Percentiles rank a stretch among this genome's conserved stretches.
phyloP scores from a whole-genome alignment of 2,113 vertebrate species.

The Struthidea cinerea region DNA sequence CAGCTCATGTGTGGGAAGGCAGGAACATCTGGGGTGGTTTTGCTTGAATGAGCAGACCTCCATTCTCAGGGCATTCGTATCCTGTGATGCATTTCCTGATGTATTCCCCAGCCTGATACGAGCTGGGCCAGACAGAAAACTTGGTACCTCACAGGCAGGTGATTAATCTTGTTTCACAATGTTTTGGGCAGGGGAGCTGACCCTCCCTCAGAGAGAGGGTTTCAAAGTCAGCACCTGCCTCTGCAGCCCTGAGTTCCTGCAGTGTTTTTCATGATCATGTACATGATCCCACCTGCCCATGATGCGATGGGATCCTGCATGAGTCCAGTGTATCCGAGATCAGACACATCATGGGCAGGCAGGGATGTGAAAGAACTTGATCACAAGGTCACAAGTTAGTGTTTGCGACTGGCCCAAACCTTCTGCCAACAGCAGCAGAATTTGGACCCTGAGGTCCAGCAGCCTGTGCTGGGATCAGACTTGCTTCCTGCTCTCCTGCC shows the following conservation, averaged over 20 bases:
- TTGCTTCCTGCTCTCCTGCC: neutral
- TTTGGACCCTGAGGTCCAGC: neutral
- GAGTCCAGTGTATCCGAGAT: neutral
- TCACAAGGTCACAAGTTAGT: neutral
- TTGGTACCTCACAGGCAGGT: neutral
- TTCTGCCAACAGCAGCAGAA: neutral
- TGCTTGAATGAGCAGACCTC: neutral
- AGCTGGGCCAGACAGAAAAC: neutral
- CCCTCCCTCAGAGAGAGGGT: neutral
- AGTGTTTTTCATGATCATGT: no score
- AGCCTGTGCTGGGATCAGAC: neutral
- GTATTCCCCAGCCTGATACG: rapidly evolving
- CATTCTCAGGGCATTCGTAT: neutral
- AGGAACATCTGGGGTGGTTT: neutral
- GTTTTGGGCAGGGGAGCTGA: neutral
- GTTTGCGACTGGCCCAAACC: neutral
- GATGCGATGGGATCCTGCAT: neutral
- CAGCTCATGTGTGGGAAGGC: neutral
- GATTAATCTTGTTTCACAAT: neutral
- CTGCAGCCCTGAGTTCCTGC: neutral
- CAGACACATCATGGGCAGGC: neutral
- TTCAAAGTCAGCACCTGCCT: neutral
- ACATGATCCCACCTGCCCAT: rapidly evolving
- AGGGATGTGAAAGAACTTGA: neutral
- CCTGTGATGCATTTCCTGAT: neutral